Percentiles rank a stretch among this genome's conserved stretches.
phyloP scores from a whole-genome alignment of 1,140 invertebrate species.

The Habropoda laboriosa region DNA sequence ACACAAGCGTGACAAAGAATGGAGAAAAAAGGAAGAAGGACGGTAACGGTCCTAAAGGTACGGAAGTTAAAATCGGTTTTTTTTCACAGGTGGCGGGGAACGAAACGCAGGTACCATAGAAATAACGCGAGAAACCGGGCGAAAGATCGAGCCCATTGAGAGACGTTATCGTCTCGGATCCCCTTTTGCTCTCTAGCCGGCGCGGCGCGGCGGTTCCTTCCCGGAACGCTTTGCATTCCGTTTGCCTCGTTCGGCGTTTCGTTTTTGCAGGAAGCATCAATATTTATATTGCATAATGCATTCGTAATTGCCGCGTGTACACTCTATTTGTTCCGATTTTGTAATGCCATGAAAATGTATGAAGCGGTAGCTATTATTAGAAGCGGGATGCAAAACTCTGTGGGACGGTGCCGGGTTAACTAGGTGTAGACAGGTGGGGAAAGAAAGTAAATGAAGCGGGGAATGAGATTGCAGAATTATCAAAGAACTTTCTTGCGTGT shows the following conservation, averaged over 20 bases:
- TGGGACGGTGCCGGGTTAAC: conserved; percentile 64
- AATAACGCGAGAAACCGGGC: not conserved
- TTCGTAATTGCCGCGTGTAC: conserved; percentile 80
- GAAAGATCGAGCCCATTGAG: conserved; percentile 38
- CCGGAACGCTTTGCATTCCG: conserved; percentile 77
- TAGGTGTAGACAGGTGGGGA: conserved; percentile 68
- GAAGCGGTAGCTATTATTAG: conserved; percentile 81
- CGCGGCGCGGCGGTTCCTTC: conserved; percentile 49
- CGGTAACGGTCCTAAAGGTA: too few relatives aligned
- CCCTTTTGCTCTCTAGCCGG: not conserved
- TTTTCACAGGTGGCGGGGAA: not conserved
- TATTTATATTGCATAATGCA: conserved; percentile 83
- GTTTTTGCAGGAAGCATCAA: conserved; percentile 82
- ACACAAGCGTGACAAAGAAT: too few relatives aligned
- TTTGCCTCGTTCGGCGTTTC: conserved; percentile 70
- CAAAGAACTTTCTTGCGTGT: conserved; percentile 69
- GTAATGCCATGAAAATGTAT: conserved; percentile 82
- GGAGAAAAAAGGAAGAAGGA: not conserved
- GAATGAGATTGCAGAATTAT: conserved; percentile 73
- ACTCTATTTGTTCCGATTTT: conserved; percentile 82
- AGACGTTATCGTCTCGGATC: conserved; percentile 61
- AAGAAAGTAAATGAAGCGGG: conserved; percentile 72
- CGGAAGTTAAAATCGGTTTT: not conserved
- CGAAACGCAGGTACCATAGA: not conserved
- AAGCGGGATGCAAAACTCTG: conserved; percentile 76